Conservation (phyloP, 2,888 invertebrate species). For the Tolmerus cingulatus region DNA sequence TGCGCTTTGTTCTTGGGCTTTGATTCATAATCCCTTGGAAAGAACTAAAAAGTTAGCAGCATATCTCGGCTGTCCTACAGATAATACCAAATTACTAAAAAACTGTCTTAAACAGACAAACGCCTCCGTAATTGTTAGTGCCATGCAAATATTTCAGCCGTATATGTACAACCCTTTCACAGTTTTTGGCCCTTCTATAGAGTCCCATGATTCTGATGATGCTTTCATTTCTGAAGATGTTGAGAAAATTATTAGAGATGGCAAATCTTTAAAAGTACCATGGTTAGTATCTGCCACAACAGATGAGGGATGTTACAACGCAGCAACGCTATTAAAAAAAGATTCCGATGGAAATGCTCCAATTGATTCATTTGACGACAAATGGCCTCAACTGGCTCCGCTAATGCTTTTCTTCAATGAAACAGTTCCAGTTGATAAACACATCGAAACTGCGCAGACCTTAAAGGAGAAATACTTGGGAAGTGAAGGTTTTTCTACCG, state of each 20-base stretch:
- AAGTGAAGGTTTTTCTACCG: slow-evolving; percentile 64
- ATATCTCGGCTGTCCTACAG: slow-evolving; percentile 71
- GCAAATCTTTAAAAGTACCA: slow-evolving; percentile 72
- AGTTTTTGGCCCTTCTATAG: slow-evolving; percentile 77
- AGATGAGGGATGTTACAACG: slow-evolving; percentile 79
- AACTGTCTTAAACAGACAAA: slow-evolving; percentile 72
- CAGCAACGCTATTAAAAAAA: slow-evolving; percentile 62
- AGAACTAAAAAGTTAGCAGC: slow-evolving; percentile 70
- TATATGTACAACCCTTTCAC: slow-evolving; percentile 74
- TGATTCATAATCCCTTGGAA: slow-evolving; percentile 65
- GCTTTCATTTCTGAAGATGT: slow-evolving; percentile 75
- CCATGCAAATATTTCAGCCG: slow-evolving; percentile 58
- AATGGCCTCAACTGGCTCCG: slow-evolving; percentile 71
- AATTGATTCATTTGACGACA: slow-evolving; percentile 66
- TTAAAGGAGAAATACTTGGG: slow-evolving; percentile 69
- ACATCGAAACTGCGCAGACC: slow-evolving; percentile 64
- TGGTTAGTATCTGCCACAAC: slow-evolving; percentile 74
- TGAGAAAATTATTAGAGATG: slow-evolving; percentile 68
- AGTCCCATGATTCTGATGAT: slow-evolving; percentile 64
- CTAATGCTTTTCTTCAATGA: slow-evolving; percentile 71
- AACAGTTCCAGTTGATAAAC: slow-evolving; percentile 57
- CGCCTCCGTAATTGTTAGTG: slow-evolving; percentile 69
- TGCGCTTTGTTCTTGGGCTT: slow-evolving; percentile 70
- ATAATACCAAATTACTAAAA: slow-evolving; percentile 66
- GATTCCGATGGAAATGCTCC: slow-evolving; percentile 56